Evolutionary conservation across 2,113 vertebrate genomes (phyloP).

Genomic region (Salminus brasiliensis): DNA sequence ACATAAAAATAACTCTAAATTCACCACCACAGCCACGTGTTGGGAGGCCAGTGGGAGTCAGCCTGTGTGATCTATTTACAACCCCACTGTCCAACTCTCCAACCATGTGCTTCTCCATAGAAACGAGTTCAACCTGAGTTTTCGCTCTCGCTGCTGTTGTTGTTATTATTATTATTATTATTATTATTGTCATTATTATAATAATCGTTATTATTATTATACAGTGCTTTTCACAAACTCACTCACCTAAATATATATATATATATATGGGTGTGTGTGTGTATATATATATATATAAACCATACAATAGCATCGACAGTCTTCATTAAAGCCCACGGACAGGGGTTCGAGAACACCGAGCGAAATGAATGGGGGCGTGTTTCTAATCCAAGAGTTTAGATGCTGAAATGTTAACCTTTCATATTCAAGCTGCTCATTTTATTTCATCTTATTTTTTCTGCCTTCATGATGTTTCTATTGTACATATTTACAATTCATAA

Average conservation of each 20-base stretch:
- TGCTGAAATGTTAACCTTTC: conserved; percentile 37
- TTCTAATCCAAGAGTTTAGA: conserved; percentile 62
- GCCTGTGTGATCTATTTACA: conserved; percentile 58
- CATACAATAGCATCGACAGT: conserved; percentile 71
- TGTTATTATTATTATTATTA: conserved; percentile 5
- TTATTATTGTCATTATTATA: conserved; percentile 47
- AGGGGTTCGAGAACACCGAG: conserved; percentile 50
- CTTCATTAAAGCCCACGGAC: conserved; percentile 63
- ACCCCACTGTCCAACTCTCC: conserved; percentile 58
- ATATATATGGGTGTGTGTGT: background rate
- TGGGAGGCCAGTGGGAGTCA: conserved; percentile 50
- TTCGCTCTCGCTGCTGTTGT: conserved; percentile 64
- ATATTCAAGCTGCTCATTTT: conserved; percentile 14
- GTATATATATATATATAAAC: conserved; percentile 58
- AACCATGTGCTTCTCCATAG: conserved; percentile 77
- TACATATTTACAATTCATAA: conserved; percentile 84
- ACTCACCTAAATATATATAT: conserved; percentile 58
- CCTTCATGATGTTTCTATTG: conserved; percentile 55
- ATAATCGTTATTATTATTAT: background rate
- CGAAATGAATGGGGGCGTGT: conserved; percentile 59
- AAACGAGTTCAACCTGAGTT: conserved; percentile 80
- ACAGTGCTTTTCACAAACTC: conserved; percentile 75
- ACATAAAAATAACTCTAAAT: conserved; percentile 69
- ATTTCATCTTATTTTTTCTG: conserved; percentile 34
- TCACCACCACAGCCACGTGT: conserved; percentile 72